Evolutionary conservation across 2,888 invertebrate genomes (phyloP).

Genomic region (Drosophila leonis): DNA sequence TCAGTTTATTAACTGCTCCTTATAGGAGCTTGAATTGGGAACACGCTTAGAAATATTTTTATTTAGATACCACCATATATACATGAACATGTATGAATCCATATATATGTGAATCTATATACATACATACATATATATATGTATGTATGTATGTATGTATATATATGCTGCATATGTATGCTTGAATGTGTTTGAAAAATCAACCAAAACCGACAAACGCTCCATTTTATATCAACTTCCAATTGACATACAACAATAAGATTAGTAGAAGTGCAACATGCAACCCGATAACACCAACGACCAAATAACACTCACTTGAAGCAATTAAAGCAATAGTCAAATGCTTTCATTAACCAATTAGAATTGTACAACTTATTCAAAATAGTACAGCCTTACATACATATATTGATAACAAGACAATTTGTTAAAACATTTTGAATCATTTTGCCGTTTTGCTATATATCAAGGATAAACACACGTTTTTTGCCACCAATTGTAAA

Average conservation of each 20-base stretch:
- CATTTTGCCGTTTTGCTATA: not conserved
- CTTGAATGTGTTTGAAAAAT: conserved; percentile 16
- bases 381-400: conserved; percentile 16
- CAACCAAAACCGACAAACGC: conserved; percentile 32
- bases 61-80: conserved; percentile 37
- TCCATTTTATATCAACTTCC: conserved; percentile 54
- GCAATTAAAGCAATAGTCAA: conserved; percentile 50
- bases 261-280: conserved; percentile 24
- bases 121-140: not conserved
- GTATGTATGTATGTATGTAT: not conserved
- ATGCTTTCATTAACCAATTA: conserved; percentile 40
- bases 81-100: conserved; percentile 1
- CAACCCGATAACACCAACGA: conserved; percentile 28
- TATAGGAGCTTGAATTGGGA: conserved; percentile 72
- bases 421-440: not conserved
- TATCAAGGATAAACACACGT: not conserved
- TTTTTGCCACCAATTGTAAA: conserved; percentile 49
- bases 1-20: conserved; percentile 70
- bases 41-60: conserved; percentile 62
- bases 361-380: conserved; percentile 33
- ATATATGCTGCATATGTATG: not conserved
- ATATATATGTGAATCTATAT: conserved; percentile 21
- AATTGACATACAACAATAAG: conserved; percentile 62
- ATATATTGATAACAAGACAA: not conserved
- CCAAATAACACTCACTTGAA: conserved; percentile 37